Percentiles rank a stretch among this genome's conserved stretches.
Conservation (phyloP, 2,113 vertebrate species). For the Empidonax alnorum region DNA sequence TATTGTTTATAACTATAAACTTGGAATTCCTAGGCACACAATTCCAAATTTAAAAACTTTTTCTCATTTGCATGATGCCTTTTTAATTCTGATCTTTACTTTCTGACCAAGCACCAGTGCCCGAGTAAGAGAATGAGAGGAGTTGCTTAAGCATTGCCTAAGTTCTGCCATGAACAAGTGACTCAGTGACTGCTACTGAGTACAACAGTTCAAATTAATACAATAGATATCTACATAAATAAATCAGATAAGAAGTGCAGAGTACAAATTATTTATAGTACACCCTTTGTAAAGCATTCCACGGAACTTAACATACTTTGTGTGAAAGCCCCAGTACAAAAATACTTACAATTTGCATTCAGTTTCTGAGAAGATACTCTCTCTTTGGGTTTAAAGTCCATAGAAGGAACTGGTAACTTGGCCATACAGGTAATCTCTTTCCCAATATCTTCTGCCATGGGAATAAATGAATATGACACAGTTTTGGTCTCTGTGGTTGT, state of each 20-base stretch:
- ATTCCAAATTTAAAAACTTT: background rate
- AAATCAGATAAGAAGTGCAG: background rate
- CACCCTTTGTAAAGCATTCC: background rate
- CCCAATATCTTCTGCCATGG: slow-evolving; percentile 54
- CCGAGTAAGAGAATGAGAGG: background rate
- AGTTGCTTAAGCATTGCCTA: background rate
- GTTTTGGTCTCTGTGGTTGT: slow-evolving; percentile 53
- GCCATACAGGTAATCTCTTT: slow-evolving; percentile 71
- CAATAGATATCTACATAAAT: background rate
- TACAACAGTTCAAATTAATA: background rate
- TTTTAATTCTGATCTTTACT: background rate
- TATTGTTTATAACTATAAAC: background rate
- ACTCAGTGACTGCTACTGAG: background rate
- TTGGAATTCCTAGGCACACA: background rate
- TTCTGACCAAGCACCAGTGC: background rate
- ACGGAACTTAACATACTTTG: background rate
- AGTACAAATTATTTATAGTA: background rate
- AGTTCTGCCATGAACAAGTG: background rate
- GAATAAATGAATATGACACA: slow-evolving; percentile 53
- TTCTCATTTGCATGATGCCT: background rate
- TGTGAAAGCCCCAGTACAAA: background rate
- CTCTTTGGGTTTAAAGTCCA: slow-evolving; percentile 68
- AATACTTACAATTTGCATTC: slow-evolving; percentile 69
- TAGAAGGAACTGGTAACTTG: slow-evolving; percentile 30
- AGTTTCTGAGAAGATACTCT: slow-evolving; percentile 60